Conservation (phyloP, 1,140 invertebrate genomes). For the Vanessa atalanta region DNA sequence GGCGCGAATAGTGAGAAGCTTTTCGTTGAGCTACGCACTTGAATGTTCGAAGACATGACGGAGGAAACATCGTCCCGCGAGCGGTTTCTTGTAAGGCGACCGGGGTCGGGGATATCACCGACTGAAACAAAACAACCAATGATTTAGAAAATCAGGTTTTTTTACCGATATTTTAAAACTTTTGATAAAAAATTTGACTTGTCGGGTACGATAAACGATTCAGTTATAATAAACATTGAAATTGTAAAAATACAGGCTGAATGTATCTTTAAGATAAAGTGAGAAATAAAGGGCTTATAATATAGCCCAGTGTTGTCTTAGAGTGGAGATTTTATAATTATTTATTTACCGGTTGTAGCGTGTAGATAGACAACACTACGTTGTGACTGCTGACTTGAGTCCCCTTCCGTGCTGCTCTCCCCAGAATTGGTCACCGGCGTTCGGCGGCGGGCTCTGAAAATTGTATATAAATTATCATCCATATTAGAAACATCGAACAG, state of each 20-base stretch:
- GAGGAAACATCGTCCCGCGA: conserved; percentile 88
- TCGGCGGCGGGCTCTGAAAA: conserved; percentile 60
- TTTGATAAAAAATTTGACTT: too few species aligned
- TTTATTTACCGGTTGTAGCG: conserved; percentile 85
- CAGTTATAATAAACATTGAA: too few species aligned
- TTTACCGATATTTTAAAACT: too few species aligned
- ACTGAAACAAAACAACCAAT: conserved; percentile 76
- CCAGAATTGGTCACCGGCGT: conserved; percentile 64
- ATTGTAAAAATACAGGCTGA: too few species aligned
- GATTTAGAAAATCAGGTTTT: too few species aligned
- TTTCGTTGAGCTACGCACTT: conserved; percentile 88
- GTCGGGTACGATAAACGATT: too few species aligned
- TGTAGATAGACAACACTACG: conserved; percentile 90
- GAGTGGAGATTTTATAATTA: too few species aligned
- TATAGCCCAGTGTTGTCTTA: too few species aligned
- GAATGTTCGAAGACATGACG: conserved; percentile 81
- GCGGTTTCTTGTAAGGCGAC: conserved; percentile 80
- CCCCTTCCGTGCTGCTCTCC: conserved; percentile 88
- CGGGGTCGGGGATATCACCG: conserved; percentile 87
- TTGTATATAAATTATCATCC: background rate
- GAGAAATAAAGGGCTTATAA: too few species aligned
- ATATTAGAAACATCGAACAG: background rate
- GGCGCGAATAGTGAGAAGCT: conserved; percentile 91
- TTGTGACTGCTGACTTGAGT: conserved; percentile 89
- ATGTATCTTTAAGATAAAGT: too few species aligned